Base-by-base conservation (phyloP, 2,888 invertebrate genomes). In the Apomyelois bistriatella region DNA sequence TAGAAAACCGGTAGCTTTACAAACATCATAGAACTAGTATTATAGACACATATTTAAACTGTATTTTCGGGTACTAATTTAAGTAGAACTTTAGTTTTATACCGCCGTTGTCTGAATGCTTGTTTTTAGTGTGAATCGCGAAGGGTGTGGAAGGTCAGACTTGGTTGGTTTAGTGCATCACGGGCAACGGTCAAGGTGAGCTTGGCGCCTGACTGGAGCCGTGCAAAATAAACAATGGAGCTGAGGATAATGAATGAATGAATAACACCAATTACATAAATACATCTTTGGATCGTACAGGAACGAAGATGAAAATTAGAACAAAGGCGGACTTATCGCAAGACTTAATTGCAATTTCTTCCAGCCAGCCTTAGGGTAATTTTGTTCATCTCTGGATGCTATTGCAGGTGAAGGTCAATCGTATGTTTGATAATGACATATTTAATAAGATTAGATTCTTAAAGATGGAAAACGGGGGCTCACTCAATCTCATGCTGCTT, bases 181-280 rank as follows among this genome's bases (percentile, higher is more conserved):
- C 68, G 62, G 68, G 66, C 76, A 68, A 58, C 79, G 81, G 82
- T 84, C 85, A 89, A 89, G 85, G 88, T 84, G 72, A 82, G 58
- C 59, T 50, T 60, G 75, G 77, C 82, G 82, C 79, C 82, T 62
- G 67, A 47, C 61, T 59, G 70, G 68, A 74, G 74, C 73, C 68
- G 70, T 66, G 63, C 68, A 75, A 82, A 78, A 80, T 82, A 85
- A 79, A 78, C 74, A 74, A 70, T 72, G 58, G 57, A 55, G 61
- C 62, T 70, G 61, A 68, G 68, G 75, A 73, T 74, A 68, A 74
- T n/a, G n/a, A 73, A 72, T 65, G 28, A 5, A 5, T 28, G n/a
- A n/a, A n/a, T n/a, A n/a, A n/a, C n/a, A n/a, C n/a, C n/a, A n/a
- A n/a, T n/a, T n/a, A n/a, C n/a, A n/a, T n/a, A n/a, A n/a, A n/a